Conservation (phyloP, 2,888 invertebrate species). For the Melanostoma mellinum region DNA sequence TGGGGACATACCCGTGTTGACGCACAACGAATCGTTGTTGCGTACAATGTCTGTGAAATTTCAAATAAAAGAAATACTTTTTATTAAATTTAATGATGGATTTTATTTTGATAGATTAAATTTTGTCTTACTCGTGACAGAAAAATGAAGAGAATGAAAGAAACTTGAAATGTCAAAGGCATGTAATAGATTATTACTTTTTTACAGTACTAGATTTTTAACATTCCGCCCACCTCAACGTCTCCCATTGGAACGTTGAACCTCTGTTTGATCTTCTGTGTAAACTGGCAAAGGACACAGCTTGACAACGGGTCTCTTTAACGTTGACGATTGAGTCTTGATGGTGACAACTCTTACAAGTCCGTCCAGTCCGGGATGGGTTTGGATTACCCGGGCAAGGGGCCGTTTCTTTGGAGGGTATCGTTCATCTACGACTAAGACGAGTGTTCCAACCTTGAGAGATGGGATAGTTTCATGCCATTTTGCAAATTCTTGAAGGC, state of each 20-base stretch:
- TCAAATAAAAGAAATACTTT: too few relatives aligned
- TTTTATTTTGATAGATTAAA: too few relatives aligned
- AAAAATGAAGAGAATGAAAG: too few relatives aligned
- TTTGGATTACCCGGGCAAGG: constrained; percentile 27
- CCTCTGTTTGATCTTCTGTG: neutral
- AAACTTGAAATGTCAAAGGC: too few relatives aligned
- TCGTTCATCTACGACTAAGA: constrained; percentile 37
- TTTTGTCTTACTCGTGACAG: too few relatives aligned
- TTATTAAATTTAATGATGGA: too few relatives aligned
- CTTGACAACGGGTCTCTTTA: constrained; percentile 27
- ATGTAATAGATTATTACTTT: constrained; percentile 47
- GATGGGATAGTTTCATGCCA: neutral
- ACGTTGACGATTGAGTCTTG: neutral
- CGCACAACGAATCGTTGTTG: too few relatives aligned
- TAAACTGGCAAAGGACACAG: constrained; percentile 16
- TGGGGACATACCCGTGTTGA: too few relatives aligned
- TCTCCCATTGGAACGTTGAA: constrained; percentile 28
- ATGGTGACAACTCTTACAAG: constrained; percentile 28
- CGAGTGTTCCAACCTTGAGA: constrained; percentile 24
- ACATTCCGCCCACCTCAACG: constrained; percentile 38
- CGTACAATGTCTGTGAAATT: too few relatives aligned
- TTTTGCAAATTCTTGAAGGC: too few relatives aligned
- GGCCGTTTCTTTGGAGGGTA: constrained; percentile 43
- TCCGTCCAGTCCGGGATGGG: constrained; percentile 40
- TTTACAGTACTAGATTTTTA: constrained; percentile 3